phyloP scores from a whole-genome alignment of 2,113 vertebrate genomes.

The Notarius quadriscutis region DNA sequence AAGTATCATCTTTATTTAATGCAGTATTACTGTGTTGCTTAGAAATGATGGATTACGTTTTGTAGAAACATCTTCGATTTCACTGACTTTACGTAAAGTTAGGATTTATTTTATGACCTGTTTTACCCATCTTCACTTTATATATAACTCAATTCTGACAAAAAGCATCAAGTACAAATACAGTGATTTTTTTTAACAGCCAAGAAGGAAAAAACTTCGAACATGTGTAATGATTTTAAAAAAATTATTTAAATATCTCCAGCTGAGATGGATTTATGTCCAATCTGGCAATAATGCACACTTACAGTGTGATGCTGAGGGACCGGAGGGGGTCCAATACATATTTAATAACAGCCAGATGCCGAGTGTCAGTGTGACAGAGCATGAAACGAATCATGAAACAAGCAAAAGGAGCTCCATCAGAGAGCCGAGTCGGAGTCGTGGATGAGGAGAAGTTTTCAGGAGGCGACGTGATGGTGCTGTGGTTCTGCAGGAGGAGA shows the following conservation, averaged over 20 bases:
- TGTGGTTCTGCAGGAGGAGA: no score
- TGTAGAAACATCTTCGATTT: no score
- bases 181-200: no score
- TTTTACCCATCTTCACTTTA: no score
- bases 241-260: neutral
- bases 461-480: no score
- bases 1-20: neutral
- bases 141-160: no score
- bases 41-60: neutral
- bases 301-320: neutral
- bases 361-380: slow-evolving; percentile 13
- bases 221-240: no score
- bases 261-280: neutral
- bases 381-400: neutral
- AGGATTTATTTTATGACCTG: no score
- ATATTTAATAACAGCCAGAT: slow-evolving; percentile 53
- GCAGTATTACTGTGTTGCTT: neutral
- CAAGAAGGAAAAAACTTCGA: no score
- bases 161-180: no score
- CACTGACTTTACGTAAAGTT: no score
- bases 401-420: neutral
- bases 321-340: slow-evolving; percentile 5
- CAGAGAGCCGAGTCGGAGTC: neutral
- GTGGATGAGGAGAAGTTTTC: neutral
- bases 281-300: slow-evolving; percentile 3